Conservation (phyloP, 2,797 vertebrate species). For the Trichosurus vulpecula region DNA sequence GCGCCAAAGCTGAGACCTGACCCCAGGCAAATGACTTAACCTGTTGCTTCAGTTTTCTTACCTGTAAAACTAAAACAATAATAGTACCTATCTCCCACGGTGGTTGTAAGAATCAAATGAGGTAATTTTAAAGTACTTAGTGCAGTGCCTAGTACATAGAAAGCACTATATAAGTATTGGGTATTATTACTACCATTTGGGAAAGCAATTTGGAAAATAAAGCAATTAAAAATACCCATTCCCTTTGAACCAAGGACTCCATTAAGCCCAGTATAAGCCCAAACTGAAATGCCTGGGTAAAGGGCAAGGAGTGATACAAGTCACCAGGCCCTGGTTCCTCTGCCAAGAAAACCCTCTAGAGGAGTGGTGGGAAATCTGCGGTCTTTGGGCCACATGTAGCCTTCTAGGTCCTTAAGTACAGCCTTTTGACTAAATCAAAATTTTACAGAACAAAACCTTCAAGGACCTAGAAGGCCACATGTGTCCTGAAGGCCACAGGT, state of each 20-base stretch:
- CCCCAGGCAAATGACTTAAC: background rate
- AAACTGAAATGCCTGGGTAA: background rate
- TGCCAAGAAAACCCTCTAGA: background rate
- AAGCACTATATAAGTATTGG: background rate
- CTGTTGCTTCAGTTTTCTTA: background rate
- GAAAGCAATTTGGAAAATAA: background rate
- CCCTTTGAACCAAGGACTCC: background rate
- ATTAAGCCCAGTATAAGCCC: background rate
- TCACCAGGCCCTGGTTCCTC: background rate
- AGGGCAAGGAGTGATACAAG: background rate
- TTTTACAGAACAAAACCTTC: no score
- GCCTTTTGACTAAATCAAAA: no score
- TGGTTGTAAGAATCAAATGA: background rate
- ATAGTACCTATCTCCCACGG: background rate
- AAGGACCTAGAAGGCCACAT: no score
- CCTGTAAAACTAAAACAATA: background rate
- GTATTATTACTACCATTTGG: background rate
- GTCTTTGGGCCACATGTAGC: no score
- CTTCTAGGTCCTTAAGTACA: no score
- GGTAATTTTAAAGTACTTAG: background rate
- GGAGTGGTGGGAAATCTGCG: no score
- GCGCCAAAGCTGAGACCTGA: background rate
- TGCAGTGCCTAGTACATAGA: background rate
- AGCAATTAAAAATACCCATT: background rate
- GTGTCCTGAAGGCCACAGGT: no score